These are phyloP conservation scores for Andrena praecox DNA, from an alignment of 2,888 invertebrate genomes.

Conservation along the genomic window DNA sequence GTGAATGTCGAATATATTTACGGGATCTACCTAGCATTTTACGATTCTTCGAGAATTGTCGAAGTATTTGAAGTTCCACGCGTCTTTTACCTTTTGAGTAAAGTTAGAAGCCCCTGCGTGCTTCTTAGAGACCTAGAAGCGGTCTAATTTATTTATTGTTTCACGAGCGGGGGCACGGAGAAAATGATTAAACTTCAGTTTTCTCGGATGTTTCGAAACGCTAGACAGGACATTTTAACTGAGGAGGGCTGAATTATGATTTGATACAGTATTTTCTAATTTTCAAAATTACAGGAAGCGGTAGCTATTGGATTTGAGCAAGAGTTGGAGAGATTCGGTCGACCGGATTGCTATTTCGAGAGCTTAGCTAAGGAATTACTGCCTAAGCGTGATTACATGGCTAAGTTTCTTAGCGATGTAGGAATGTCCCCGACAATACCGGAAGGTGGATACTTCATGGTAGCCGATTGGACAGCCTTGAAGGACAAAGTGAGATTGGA, in stretches of 20 bases:
- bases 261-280: slow-evolving; percentile 7
- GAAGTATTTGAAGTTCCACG: too few species aligned
- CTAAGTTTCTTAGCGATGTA: slow-evolving; percentile 90
- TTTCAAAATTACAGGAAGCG: slow-evolving; percentile 90
- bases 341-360: slow-evolving; percentile 93
- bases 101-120: too few species aligned
- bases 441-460: slow-evolving; percentile 98
- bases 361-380: slow-evolving; percentile 91
- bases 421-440: slow-evolving; percentile 97
- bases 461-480: slow-evolving; percentile 96
- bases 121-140: too few species aligned
- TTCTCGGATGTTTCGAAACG: too few species aligned
- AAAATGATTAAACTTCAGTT: too few species aligned
- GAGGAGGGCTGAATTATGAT: background rate
- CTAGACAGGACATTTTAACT: too few species aligned
- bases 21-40: background rate
- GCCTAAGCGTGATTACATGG: slow-evolving; percentile 93
- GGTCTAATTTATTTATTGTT: too few species aligned
- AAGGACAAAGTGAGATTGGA: slow-evolving; percentile 89
- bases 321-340: slow-evolving; percentile 90
- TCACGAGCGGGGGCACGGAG: too few species aligned
- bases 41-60: too few species aligned
- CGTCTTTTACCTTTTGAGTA: too few species aligned
- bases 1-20: slow-evolving; percentile 80
- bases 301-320: slow-evolving; percentile 95